A percentile compares a stretch with the other conserved stretches of the same genome.
Conservation (phyloP, 2,888 invertebrate genomes). For the Branchellion lobata region DNA sequence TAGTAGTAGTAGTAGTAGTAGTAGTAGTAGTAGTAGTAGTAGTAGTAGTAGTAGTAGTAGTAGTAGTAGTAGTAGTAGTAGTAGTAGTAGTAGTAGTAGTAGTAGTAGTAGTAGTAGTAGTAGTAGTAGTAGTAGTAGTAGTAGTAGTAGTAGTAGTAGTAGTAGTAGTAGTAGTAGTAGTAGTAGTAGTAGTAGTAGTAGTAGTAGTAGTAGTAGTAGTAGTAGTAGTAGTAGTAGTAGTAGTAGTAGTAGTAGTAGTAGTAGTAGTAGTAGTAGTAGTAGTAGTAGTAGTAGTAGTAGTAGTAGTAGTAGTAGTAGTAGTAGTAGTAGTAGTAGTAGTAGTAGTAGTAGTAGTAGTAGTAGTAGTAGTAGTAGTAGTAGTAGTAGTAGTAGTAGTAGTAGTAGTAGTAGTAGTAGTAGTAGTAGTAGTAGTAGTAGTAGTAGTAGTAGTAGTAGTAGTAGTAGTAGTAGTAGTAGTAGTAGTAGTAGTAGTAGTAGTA, state of each 20-base stretch:
- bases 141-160: neutral
- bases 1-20: conserved; percentile 28
- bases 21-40: neutral
- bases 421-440: neutral
- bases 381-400: neutral
- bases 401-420: neutral
- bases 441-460: conserved; percentile 1
- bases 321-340: neutral
- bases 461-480: neutral
- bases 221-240: neutral
- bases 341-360: conserved; percentile 16
- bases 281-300: conserved; percentile 3
- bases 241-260: neutral
- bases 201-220: neutral
- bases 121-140: neutral
- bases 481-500: neutral
- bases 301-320: neutral
- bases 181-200: conserved; percentile 28
- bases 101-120: conserved; percentile 3
- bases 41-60: neutral
- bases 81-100: conserved; percentile 30
- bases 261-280: conserved; percentile 30
- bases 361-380: conserved; percentile 28
- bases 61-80: neutral
- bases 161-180: conserved; percentile 16